Conservation (phyloP, 2,113 vertebrate species). For the Pao palembangensis region DNA sequence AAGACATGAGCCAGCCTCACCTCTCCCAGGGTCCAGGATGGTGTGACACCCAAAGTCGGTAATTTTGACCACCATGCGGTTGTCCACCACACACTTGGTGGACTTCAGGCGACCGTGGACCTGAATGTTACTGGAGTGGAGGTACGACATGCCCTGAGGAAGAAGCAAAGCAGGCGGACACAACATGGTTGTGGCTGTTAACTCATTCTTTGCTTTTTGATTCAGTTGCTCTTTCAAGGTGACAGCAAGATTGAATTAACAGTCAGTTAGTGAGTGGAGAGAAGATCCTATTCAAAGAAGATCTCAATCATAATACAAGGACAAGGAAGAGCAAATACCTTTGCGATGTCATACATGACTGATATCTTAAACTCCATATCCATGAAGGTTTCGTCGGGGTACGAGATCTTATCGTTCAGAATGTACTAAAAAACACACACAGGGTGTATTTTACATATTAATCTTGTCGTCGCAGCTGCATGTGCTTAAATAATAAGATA, state of each 20-base stretch:
- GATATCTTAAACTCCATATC: slow-evolving; percentile 99
- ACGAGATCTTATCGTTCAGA: slow-evolving; percentile 92
- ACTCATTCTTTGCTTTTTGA: not conserved
- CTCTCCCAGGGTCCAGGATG: slow-evolving; percentile 82
- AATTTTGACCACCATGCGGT: slow-evolving; percentile 97
- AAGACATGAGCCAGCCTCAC: slow-evolving; percentile 55
- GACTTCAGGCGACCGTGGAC: slow-evolving; percentile 94
- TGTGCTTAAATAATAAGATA: not conserved
- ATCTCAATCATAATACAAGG: not conserved
- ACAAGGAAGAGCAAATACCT: slow-evolving; percentile 75
- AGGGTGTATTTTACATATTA: not conserved
- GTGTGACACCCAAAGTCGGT: slow-evolving; percentile 95
- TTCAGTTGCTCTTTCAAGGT: no score
- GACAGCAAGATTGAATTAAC: not conserved
- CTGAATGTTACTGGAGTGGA: slow-evolving; percentile 90
- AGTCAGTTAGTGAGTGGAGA: not conserved
- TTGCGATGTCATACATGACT: slow-evolving; percentile 95
- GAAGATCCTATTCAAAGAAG: no score
- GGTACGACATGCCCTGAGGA: slow-evolving; percentile 92
- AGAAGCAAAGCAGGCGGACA: not conserved
- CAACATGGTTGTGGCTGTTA: not conserved
- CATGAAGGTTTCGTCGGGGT: slow-evolving; percentile 96
- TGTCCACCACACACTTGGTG: slow-evolving; percentile 96
- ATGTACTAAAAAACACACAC: slow-evolving; percentile 76
- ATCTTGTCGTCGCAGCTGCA: no score